Conservation (phyloP, 2,888 invertebrate genomes). For the Leptinotarsa peninsularis region DNA sequence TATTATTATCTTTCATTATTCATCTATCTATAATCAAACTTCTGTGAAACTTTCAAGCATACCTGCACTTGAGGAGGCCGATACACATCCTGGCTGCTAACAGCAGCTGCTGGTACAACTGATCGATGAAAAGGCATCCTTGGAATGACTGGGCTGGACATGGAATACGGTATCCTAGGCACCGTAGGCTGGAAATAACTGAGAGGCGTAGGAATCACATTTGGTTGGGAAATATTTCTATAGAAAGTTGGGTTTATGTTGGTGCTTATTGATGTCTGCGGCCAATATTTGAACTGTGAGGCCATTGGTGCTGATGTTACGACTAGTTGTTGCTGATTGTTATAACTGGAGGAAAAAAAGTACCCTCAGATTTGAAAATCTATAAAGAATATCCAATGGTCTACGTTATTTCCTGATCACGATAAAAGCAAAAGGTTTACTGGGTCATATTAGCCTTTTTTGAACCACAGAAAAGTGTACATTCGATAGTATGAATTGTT, state of each 20-base stretch:
- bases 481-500: no score
- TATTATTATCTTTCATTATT: no score
- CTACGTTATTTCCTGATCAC: no score
- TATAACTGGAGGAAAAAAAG: slow-evolving; percentile 29
- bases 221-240: slow-evolving; percentile 33
- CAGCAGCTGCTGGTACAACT: background rate
- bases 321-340: slow-evolving; percentile 36
- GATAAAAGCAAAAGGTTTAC: no score
- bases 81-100: background rate
- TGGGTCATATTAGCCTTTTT: no score
- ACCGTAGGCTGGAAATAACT: slow-evolving; percentile 35
- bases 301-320: slow-evolving; percentile 25
- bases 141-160: slow-evolving; percentile 29
- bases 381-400: no score
- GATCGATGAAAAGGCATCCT: slow-evolving; percentile 28
- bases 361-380: no score
- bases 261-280: slow-evolving; percentile 38
- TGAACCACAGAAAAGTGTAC: no score
- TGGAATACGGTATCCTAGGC: slow-evolving; percentile 33
- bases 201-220: slow-evolving; percentile 32
- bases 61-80: slow-evolving; percentile 21
- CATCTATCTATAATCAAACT: background rate
- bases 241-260: slow-evolving; percentile 23
- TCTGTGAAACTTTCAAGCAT: no score
- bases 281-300: slow-evolving; percentile 46